phyloP scores from a whole-genome alignment of 2,797 vertebrate genomes.

The Craterocephalus amniculus region DNA sequence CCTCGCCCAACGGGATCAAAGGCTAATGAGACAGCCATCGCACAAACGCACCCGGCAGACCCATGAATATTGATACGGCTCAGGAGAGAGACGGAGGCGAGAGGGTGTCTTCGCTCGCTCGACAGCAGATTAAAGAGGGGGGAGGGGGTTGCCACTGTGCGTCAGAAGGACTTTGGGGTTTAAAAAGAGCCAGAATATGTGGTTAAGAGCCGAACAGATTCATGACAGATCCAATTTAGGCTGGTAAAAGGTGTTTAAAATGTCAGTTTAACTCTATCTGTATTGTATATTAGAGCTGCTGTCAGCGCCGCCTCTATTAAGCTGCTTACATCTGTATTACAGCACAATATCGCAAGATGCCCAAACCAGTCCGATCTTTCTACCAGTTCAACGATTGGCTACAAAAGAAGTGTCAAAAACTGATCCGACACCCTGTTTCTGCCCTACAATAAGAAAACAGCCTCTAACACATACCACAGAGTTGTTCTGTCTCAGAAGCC shows the following conservation, averaged over 20 bases:
- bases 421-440: conserved; percentile 5
- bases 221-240: conserved; percentile 5
- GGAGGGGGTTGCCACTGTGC: conserved; percentile 1
- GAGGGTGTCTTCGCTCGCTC: conserved; percentile 69
- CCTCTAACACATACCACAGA: conserved; percentile 15
- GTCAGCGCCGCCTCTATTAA: not conserved
- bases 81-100: conserved; percentile 55
- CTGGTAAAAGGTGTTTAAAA: conserved; percentile 12
- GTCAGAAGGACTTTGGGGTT: conserved; percentile 44
- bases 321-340: not conserved
- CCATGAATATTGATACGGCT: conserved; percentile 81
- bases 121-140: conserved; percentile 53
- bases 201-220: conserved; percentile 33
- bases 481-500: conserved; percentile 37
- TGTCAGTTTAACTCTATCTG: not conserved
- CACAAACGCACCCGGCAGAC: conserved; percentile 78
- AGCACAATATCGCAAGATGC: not conserved
- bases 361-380: not conserved
- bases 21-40: conserved; percentile 82
- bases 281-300: not conserved
- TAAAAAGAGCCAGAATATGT: conserved; percentile 26
- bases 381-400: not conserved
- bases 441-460: conserved; percentile 2
- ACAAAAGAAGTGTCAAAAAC: conserved; percentile 6
- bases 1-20: conserved; percentile 77